Conservation (phyloP, 2,797 vertebrate species). For the Squalus acanthias region DNA sequence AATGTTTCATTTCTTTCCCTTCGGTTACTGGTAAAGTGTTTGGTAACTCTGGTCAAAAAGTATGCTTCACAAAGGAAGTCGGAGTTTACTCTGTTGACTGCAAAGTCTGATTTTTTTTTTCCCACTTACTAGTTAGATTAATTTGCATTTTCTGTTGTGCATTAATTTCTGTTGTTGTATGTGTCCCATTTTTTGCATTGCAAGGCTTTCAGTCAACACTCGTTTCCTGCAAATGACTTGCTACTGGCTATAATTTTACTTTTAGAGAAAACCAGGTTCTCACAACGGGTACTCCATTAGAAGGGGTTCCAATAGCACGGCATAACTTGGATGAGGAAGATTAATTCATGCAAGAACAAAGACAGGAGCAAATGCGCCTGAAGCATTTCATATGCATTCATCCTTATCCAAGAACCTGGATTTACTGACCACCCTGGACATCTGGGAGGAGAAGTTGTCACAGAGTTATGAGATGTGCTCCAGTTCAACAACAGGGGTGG, state of each 20-base stretch:
- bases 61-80: not conserved
- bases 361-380: not conserved
- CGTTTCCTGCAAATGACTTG: not conserved
- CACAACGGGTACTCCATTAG: not conserved
- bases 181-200: not conserved
- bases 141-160: not conserved
- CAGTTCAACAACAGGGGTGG: not conserved
- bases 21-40: not conserved
- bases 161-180: not conserved
- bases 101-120: too few species aligned
- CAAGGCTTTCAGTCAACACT: not conserved
- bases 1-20: not conserved
- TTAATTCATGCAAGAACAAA: not conserved
- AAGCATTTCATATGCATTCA: not conserved
- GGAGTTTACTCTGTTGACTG: not conserved
- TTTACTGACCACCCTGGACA: not conserved
- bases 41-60: not conserved
- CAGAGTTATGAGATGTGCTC: not conserved
- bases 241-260: not conserved
- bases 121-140: not conserved
- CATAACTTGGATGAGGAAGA: not conserved
- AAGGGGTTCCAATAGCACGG: not conserved
- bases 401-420: not conserved
- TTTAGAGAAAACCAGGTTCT: not conserved
- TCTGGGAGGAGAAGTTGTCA: not conserved